Conservation (phyloP, 2,888 invertebrate genomes). For the Drosophila meridiana region DNA sequence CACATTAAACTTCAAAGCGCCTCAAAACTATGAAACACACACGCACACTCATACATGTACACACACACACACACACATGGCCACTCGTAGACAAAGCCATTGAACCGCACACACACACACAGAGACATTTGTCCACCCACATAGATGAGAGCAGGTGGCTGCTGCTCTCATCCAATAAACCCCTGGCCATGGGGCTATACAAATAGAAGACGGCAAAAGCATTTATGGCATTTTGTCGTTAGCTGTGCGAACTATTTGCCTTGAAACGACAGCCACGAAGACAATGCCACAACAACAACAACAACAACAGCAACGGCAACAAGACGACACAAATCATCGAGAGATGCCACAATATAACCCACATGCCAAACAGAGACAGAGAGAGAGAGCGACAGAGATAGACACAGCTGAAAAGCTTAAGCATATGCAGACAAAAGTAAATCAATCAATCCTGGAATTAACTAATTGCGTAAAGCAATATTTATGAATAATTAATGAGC, state of each 20-base stretch:
- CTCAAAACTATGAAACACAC: slow-evolving; percentile 10
- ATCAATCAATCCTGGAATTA: slow-evolving; percentile 80
- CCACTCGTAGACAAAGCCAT: slow-evolving; percentile 27
- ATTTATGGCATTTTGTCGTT: slow-evolving; percentile 70
- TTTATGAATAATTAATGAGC: slow-evolving; percentile 83
- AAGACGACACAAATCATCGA: slow-evolving; percentile 56
- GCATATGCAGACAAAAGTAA: slow-evolving; percentile 65
- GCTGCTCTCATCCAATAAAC: background rate
- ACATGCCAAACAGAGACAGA: slow-evolving; percentile 28
- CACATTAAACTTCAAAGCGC: slow-evolving; percentile 24
- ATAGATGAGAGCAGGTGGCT: slow-evolving; percentile 21
- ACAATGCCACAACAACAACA: slow-evolving; percentile 49
- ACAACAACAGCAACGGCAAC: slow-evolving; percentile 21
- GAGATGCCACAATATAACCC: slow-evolving; percentile 46
- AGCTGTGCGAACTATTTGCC: slow-evolving; percentile 67
- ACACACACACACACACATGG: slow-evolving; percentile 12
- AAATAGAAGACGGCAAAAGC: slow-evolving; percentile 63
- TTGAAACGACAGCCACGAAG: slow-evolving; percentile 61
- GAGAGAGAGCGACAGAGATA: background rate
- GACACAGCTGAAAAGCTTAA: slow-evolving; percentile 26
- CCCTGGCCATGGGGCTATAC: slow-evolving; percentile 20
- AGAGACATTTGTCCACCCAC: background rate
- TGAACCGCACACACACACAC: slow-evolving; percentile 22
- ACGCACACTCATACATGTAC: slow-evolving; percentile 13
- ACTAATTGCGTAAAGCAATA: slow-evolving; percentile 82